Evolutionary conservation across 2,888 invertebrate genomes (phyloP), one percentile per base, ranked within the genome.

Genomic region (Heliothis peltigera): DNA sequence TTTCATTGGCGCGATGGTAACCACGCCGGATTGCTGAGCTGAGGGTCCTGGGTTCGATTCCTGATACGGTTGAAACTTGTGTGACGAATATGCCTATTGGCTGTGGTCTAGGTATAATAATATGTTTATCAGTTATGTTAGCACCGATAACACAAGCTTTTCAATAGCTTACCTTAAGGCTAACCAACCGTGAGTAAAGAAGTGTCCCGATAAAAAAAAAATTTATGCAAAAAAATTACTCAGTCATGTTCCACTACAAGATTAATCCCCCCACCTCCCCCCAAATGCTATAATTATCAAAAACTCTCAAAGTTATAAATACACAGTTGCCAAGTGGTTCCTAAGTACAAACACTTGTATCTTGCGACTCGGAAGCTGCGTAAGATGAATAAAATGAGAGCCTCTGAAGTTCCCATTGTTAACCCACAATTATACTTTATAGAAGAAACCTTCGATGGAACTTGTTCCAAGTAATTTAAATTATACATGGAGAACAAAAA

Each of bases 311-410:
- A 39, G 39, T 5, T 39, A n/a, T 39, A n/a, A n/a, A 39, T 39
- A 32, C 32, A 32, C 32, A 32, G 15, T 39, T n/a, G n/a, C n/a
- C 39, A 6, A 39, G 39, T n/a, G 39, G 5, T n/a, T 3, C n/a
- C 35, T 39, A 39, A 39, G 39, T 39, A 39, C 15, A 39, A 39
- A 39, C 39, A 39, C 39, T 39, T 39, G 39, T 39, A 15, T n/a
- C 39, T 25, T 6, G 25, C 25, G 10, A 39, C 39, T n/a, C 39
- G 39, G 15, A 15, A n/a, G n/a, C 39, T 39, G 39, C 39, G 4
- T 39, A 15, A 39, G n/a, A 39, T n/a, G 39, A 15, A n/a, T n/a
- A 39, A 15, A 39, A 39, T n/a, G 5, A 39, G 15, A n/a, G 39
- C 3, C 32, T 15, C n/a, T 32, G 12, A 39, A 5, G 39, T 15